These are phyloP conservation scores for Zaprionus inermis DNA, from an alignment of 1,140 invertebrate species.

Conservation along the genomic window DNA sequence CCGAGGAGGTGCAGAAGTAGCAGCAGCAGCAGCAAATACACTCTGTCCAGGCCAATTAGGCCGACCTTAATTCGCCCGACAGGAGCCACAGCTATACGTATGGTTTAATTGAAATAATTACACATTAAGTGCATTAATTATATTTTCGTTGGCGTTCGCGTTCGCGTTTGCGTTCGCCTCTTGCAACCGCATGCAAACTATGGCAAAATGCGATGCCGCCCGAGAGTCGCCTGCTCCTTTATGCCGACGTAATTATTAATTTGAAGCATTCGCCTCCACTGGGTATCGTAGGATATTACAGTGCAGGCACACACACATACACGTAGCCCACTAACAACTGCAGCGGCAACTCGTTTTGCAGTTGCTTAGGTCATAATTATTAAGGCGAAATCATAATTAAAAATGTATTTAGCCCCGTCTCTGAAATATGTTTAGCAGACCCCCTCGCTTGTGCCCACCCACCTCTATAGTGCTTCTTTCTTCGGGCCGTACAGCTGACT, in stretches of 20 bases:
- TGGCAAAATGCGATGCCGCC: conserved; percentile 26
- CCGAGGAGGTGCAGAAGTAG: neutral
- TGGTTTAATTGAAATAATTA: conserved; percentile 83
- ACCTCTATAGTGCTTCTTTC: conserved; percentile 5
- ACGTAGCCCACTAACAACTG: neutral
- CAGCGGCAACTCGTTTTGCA: conserved; percentile 59
- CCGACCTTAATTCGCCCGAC: conserved; percentile 55
- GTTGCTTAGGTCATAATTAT: conserved; percentile 77
- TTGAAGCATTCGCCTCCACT: conserved; percentile 73
- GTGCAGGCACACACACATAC: conserved; percentile 4
- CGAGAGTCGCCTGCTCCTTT: conserved; percentile 55
- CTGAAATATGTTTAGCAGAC: conserved; percentile 61
- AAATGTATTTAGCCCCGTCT: conserved; percentile 76
- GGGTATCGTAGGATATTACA: conserved; percentile 71
- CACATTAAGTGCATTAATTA: conserved; percentile 83
- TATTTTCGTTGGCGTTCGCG: no score
- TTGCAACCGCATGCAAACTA: conserved; percentile 40
- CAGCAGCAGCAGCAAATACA: neutral
- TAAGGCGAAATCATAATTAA: conserved; percentile 81
- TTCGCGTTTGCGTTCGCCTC: conserved; percentile 65
- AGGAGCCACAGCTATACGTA: conserved; percentile 34
- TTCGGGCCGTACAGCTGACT: neutral
- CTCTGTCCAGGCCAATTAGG: conserved; percentile 58
- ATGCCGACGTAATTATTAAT: conserved; percentile 77
- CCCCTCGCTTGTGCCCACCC: neutral